Conservation (phyloP, 1,140 invertebrate species). For the Aphelenchoides besseyi region DNA sequence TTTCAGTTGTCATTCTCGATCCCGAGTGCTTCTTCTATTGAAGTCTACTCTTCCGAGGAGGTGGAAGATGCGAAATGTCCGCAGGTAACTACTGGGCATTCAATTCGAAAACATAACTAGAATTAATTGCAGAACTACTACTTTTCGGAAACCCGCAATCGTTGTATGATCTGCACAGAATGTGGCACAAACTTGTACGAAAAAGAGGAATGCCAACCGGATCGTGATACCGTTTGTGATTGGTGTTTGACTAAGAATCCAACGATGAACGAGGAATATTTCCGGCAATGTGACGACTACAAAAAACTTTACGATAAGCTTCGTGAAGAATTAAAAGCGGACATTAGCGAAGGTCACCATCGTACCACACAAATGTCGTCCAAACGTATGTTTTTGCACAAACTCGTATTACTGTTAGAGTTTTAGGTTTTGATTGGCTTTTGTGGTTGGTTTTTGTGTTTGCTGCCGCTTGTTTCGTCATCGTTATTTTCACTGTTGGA, state of each 20-base stretch:
- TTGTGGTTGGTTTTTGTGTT: constrained; percentile 13
- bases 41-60: not conserved
- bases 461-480: constrained; percentile 5
- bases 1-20: too few species aligned
- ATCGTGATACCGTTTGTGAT: constrained; percentile 38
- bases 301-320: constrained; percentile 17
- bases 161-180: not conserved
- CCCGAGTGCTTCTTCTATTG: too few species aligned
- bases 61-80: not conserved
- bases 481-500: constrained; percentile 19
- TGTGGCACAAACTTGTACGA: constrained; percentile 36
- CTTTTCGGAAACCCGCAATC: constrained; percentile 11
- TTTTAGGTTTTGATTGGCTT: constrained; percentile 1
- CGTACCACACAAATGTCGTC: constrained; percentile 7
- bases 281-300: constrained; percentile 27
- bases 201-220: constrained; percentile 19
- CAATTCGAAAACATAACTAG: constrained; percentile 16
- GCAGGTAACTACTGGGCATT: constrained; percentile 8
- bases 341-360: not conserved
- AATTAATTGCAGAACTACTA: not conserved
- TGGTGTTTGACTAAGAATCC: constrained; percentile 32
- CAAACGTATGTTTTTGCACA: not conserved
- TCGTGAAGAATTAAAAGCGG: constrained; percentile 15
- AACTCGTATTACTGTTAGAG: not conserved
- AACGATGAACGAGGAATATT: constrained; percentile 24